A percentile compares a stretch with the other conserved stretches of the same genome.
phyloP scores from a whole-genome alignment of 2,888 invertebrate genomes.

The Pyrrhia umbra region DNA sequence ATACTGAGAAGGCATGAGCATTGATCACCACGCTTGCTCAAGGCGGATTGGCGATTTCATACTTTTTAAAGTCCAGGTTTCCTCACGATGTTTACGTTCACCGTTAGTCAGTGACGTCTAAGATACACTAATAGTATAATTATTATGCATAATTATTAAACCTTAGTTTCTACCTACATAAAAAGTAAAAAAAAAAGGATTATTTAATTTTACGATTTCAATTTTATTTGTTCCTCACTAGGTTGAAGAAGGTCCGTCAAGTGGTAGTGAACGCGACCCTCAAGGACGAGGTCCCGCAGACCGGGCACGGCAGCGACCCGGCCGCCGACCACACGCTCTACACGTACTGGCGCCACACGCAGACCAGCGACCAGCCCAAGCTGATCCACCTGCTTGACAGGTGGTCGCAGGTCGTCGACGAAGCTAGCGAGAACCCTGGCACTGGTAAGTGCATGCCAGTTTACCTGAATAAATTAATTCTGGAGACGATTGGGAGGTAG shows the following conservation, averaged over 20 bases:
- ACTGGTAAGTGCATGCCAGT: constrained; percentile 42
- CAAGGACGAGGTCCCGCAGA: constrained; percentile 84
- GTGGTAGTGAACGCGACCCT: constrained; percentile 91
- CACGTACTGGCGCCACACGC: constrained; percentile 91
- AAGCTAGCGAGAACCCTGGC: constrained; percentile 59
- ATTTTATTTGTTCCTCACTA: constrained; percentile 46
- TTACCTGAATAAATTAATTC: no score
- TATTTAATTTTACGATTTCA: background rate
- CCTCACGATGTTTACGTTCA: no score
- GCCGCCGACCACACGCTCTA: constrained; percentile 89
- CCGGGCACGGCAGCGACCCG: constrained; percentile 62
- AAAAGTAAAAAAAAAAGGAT: background rate
- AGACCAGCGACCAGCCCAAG: constrained; percentile 91
- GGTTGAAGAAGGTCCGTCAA: constrained; percentile 92
- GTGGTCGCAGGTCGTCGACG: constrained; percentile 84
- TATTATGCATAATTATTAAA: no score
- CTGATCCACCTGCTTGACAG: constrained; percentile 90
- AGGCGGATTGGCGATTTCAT: no score
- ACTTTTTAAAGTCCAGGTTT: no score
- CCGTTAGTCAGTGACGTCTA: no score
- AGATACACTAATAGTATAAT: no score
- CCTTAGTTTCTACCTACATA: no score
- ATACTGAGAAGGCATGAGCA: no score
- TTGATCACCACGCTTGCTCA: no score
- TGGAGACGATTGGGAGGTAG: no score